phyloP scores from a whole-genome alignment of 2,888 invertebrate species.

The Nomada ruficornis region DNA sequence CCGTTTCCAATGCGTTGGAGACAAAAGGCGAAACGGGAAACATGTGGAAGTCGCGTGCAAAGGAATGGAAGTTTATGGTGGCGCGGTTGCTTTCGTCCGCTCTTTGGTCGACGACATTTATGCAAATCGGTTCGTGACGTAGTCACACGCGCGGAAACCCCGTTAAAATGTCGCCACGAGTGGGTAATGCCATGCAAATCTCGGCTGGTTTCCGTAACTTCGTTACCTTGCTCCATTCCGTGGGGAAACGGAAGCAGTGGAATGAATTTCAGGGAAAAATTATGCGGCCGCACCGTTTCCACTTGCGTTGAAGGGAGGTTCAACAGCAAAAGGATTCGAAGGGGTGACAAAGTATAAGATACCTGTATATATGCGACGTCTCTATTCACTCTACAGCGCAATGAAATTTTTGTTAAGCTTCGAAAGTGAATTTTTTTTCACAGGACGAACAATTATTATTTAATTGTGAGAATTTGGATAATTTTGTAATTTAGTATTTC shows the following conservation, averaged over 20 bases:
- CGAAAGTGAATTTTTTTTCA: not conserved
- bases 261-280: conserved; percentile 60
- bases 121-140: conserved; percentile 67
- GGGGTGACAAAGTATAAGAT: not conserved
- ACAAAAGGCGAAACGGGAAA: conserved; percentile 36
- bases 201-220: conserved; percentile 77
- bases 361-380: not conserved
- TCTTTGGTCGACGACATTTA: conserved; percentile 67
- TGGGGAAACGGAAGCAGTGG: conserved; percentile 28
- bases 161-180: conserved; percentile 69
- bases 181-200: conserved; percentile 78
- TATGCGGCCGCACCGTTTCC: conserved; percentile 28
- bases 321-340: not conserved
- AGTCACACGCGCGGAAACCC: conserved; percentile 64
- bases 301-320: not conserved
- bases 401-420: too few relatives aligned
- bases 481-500: not conserved
- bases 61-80: conserved; percentile 68
- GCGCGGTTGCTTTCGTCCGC: conserved; percentile 64
- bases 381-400: not conserved
- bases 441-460: not conserved
- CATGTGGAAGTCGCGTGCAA: conserved; percentile 33
- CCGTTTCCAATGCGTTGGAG: conserved; percentile 27
- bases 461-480: not conserved
- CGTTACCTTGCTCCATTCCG: conserved; percentile 73